A percentile compares a stretch with the other conserved stretches of the same genome.
phyloP scores from a whole-genome alignment of 2,888 invertebrate genomes.

The Eilema depressum region DNA sequence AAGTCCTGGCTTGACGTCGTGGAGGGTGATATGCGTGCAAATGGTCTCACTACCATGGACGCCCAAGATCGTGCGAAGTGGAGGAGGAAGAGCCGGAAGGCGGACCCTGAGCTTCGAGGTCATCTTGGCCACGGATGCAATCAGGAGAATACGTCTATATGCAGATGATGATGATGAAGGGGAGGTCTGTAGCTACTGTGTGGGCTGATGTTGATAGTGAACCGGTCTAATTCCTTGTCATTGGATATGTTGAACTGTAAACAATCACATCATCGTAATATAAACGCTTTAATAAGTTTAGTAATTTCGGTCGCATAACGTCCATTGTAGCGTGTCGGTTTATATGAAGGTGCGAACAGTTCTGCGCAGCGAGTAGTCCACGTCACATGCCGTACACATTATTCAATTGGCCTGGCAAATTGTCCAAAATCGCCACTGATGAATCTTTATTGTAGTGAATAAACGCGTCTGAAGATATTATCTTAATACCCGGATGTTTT shows the following conservation, averaged over 20 bases:
- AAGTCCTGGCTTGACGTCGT: no score
- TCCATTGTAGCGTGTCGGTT: background rate
- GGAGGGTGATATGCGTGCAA: no score
- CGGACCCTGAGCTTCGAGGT: no score
- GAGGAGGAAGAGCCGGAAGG: no score
- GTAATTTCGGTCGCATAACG: background rate
- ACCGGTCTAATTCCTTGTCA: background rate
- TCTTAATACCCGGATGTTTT: slow-evolving; percentile 40
- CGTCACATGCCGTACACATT: slow-evolving; percentile 53
- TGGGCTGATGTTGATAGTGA: background rate
- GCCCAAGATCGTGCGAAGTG: no score
- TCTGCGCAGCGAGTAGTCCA: slow-evolving; percentile 8
- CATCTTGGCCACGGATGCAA: no score
- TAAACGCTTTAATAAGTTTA: background rate
- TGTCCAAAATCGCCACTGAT: slow-evolving; percentile 62
- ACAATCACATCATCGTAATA: background rate
- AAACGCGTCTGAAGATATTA: slow-evolving; percentile 44
- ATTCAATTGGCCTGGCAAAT: slow-evolving; percentile 67
- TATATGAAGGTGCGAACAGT: background rate
- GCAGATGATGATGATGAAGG: no score
- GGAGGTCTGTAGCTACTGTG: slow-evolving; percentile 2
- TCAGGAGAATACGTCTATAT: no score
- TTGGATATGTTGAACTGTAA: background rate
- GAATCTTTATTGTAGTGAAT: slow-evolving; percentile 61
- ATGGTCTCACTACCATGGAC: no score